Conservation (phyloP, 1,140 invertebrate genomes). For the Brachionus sp. region DNA sequence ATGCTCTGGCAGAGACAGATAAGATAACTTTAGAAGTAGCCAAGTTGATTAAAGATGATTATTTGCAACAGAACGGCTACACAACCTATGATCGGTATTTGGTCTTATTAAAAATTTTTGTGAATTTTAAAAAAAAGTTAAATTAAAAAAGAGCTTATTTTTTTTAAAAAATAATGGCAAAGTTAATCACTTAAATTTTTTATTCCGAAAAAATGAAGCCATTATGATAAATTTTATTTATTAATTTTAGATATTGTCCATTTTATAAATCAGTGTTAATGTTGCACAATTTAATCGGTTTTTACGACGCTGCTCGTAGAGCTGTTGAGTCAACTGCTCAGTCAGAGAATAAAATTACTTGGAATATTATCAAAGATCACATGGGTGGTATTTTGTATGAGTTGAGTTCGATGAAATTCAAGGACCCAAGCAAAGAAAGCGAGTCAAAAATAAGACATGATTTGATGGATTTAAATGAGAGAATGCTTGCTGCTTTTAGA, state of each 20-base stretch:
- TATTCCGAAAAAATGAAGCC: too few relatives aligned
- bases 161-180: too few relatives aligned
- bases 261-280: constrained; percentile 99
- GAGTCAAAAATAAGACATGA: constrained; percentile 94
- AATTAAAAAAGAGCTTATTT: too few relatives aligned
- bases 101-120: neutral
- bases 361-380: constrained; percentile 91
- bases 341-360: constrained; percentile 98
- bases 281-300: constrained; percentile 95
- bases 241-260: constrained; percentile 77
- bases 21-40: constrained; percentile 99
- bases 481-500: constrained; percentile 71
- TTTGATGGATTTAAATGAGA: constrained; percentile 67
- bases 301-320: constrained; percentile 95
- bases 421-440: constrained; percentile 96
- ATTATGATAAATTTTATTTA: too few relatives aligned
- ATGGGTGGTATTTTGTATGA: constrained; percentile 95
- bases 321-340: constrained; percentile 95
- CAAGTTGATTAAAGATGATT: constrained; percentile 96
- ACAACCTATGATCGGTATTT: constrained; percentile 74
- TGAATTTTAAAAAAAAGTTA: constrained; percentile 48
- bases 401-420: constrained; percentile 99
- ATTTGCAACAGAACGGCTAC: constrained; percentile 89
- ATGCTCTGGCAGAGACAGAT: constrained; percentile 93
- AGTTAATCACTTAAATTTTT: too few relatives aligned